Percentiles rank a stretch among this genome's conserved stretches.
phyloP scores from a whole-genome alignment of 2,113 vertebrate genomes.

The Grallaria varia region DNA sequence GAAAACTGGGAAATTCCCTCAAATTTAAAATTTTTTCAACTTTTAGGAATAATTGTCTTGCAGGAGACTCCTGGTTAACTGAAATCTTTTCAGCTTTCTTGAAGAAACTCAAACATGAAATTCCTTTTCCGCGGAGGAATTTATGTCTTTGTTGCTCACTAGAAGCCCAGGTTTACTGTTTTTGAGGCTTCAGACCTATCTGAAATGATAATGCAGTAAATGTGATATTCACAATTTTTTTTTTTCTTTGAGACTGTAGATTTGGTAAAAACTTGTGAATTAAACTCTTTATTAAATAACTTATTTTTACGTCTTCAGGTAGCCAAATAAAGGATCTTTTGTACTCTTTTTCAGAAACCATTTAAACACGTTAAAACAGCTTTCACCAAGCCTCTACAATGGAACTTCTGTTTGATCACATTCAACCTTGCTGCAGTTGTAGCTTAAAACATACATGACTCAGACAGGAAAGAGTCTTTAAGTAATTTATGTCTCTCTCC shows the following conservation, averaged over 20 bases:
- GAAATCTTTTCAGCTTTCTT: neutral
- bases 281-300: neutral
- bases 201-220: neutral
- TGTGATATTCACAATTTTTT: neutral
- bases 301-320: neutral
- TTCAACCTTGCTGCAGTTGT: neutral
- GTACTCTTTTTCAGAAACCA: neutral
- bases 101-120: neutral
- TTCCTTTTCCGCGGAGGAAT: neutral
- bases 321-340: neutral
- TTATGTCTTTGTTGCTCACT: neutral
- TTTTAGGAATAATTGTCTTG: neutral
- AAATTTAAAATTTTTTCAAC: neutral
- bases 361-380: neutral
- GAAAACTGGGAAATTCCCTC: neutral
- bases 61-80: neutral
- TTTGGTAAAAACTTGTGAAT: neutral
- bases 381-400: slow-evolving; percentile 7
- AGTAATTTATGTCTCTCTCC: slow-evolving; percentile 28
- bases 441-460: neutral
- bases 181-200: neutral
- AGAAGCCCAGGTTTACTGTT: neutral
- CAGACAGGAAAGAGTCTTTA: neutral
- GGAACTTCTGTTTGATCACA: neutral
- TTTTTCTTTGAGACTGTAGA: neutral